These are phyloP conservation scores for Pollenia griseotomentosa DNA, from an alignment of 2,888 invertebrate species.

Conservation along the genomic window DNA sequence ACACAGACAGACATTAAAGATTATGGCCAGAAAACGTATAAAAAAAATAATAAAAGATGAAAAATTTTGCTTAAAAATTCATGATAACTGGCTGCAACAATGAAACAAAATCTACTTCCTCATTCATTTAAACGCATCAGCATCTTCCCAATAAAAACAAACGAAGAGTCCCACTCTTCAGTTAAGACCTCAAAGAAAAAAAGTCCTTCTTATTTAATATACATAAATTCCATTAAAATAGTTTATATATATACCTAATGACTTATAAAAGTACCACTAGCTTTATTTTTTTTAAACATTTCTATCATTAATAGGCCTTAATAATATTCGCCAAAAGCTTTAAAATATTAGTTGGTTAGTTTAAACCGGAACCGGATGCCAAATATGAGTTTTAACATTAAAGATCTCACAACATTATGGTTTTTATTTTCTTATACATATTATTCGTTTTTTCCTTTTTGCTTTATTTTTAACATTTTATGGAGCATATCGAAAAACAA, in stretches of 20 bases:
- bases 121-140: slow-evolving; percentile 53
- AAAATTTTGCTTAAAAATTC: slow-evolving; percentile 44
- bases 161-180: slow-evolving; percentile 16
- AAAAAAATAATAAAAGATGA: slow-evolving; percentile 13
- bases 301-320: too few relatives aligned
- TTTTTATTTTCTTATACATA: slow-evolving; percentile 28
- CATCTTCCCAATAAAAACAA: slow-evolving; percentile 42
- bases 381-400: slow-evolving; percentile 67
- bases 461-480: slow-evolving; percentile 57
- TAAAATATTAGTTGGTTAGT: slow-evolving; percentile 17
- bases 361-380: slow-evolving; percentile 70
- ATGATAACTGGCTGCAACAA: slow-evolving; percentile 20
- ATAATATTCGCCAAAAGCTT: neutral
- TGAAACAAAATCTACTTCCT: slow-evolving; percentile 61
- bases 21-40: neutral
- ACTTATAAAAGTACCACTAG: neutral
- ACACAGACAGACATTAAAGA: neutral
- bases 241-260: slow-evolving; percentile 13
- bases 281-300: neutral
- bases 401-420: slow-evolving; percentile 66
- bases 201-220: slow-evolving; percentile 52
- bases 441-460: neutral
- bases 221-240: slow-evolving; percentile 36
- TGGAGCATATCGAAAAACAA: slow-evolving; percentile 51
- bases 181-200: slow-evolving; percentile 18